phyloP scores from a whole-genome alignment of 2,797 vertebrate species.

The Cyclura pinguis region DNA sequence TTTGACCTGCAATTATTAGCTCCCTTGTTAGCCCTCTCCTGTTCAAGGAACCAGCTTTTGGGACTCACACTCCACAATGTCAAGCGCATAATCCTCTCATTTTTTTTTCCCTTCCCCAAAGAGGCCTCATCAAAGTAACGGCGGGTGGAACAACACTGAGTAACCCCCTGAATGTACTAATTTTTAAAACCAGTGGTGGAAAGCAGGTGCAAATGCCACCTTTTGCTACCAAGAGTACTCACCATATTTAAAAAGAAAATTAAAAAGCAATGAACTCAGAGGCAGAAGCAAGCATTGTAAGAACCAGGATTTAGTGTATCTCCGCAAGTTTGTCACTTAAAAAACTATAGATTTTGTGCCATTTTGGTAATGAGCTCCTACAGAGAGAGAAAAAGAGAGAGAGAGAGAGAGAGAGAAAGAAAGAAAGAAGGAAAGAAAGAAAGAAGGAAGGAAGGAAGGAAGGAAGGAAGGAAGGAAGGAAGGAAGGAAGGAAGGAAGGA shows the following conservation, averaged over 20 bases:
- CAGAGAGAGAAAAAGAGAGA: background rate
- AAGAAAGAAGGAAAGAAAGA: no score
- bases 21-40: constrained; percentile 23
- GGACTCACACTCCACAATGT: background rate
- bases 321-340: constrained; percentile 37
- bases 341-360: constrained; percentile 48
- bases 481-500: no score
- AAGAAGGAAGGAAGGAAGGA: no score
- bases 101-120: background rate
- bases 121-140: background rate
- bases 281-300: constrained; percentile 21
- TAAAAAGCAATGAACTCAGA: background rate
- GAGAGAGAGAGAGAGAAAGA: no score
- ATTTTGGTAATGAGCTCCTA: constrained; percentile 43
- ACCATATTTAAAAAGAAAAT: background rate
- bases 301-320: constrained; percentile 3
- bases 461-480: no score
- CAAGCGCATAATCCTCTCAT: constrained; percentile 8
- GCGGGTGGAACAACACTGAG: background rate
- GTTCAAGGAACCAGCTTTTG: constrained; percentile 24
- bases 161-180: background rate
- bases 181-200: background rate
- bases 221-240: background rate
- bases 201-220: background rate
- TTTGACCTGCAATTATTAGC: constrained; percentile 19